Base-by-base conservation (phyloP, 2,797 vertebrate genomes). In the Enteromius fasciolatus region DNA sequence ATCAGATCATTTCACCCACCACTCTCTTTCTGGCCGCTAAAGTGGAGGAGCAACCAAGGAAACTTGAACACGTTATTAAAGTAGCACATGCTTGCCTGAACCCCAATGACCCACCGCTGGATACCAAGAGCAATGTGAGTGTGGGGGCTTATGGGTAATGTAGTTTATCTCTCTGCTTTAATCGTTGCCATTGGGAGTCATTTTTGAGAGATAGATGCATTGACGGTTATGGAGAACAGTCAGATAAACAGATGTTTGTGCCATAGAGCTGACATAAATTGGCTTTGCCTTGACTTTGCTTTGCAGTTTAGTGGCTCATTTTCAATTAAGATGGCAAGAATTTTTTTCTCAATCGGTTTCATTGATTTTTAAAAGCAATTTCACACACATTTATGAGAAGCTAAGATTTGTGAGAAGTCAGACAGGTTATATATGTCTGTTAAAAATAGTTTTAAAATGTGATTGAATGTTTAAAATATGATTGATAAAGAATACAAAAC, bases 11-110 rank as follows among this genome's bases (percentile, higher is more conserved):
- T 91, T 98, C 97, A 89, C 97, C 98, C 90, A 98, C 98, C 52
- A 97, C 98, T 46, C 95, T 99, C 92, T 99, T 99, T 94, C 95
- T 99, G 94, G 98, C 98, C 93, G 96, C 98, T 61, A 99, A 99
- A 95, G 98, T 99, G 50, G 98, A 99, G 93, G 98, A 99, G 92
- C 98, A 99, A 92, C 98, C 98, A 81, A 95, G 98, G 92, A 99
- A 99, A 94, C 96, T 99, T 93, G 98, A 99, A 95, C 97, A 99
- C 88, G 97, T 99, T 91, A 99, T 99, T 93, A 99, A 99, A 96
- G 97, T 99, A 90, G 96, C 97, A 90, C 96, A 99, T 89, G 97
- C 97, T 89, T 99, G 96, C 94, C 94, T 98, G 90, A 97, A 98
- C 93, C 97, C 95, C 73, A 94, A 96, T 90, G 98, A 99, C 88